These are phyloP conservation scores for Dromococcyx pavoninus DNA, from an alignment of 2,797 vertebrate species.

Conservation along the genomic window DNA sequence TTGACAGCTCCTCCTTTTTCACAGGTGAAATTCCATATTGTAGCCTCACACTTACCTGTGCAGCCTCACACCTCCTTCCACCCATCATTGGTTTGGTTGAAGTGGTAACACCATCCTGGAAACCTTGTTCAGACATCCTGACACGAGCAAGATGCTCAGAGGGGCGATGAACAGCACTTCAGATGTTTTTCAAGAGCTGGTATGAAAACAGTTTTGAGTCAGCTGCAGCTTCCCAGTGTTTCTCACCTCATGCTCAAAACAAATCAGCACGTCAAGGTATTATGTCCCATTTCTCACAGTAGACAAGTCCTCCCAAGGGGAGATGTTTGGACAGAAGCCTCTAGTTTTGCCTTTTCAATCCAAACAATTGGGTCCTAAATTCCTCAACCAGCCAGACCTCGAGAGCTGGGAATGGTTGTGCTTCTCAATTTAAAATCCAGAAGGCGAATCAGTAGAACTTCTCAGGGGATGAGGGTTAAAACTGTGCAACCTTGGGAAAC, in stretches of 20 bases:
- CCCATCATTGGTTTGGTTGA: fast-evolving
- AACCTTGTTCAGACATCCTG: fast-evolving
- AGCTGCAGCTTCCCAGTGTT: fast-evolving
- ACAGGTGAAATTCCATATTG: too few species aligned
- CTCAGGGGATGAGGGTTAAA: neutral
- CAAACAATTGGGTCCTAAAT: neutral
- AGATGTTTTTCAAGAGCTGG: neutral
- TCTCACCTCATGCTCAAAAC: neutral
- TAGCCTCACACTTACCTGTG: too few species aligned
- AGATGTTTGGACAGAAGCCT: neutral
- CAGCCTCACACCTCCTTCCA: neutral
- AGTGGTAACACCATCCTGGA: neutral
- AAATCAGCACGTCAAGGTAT: neutral
- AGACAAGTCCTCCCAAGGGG: fast-evolving
- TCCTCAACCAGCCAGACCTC: neutral
- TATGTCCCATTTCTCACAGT: fast-evolving
- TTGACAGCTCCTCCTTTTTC: neutral
- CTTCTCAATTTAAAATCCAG: neutral
- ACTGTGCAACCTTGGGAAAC: neutral
- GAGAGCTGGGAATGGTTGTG: fast-evolving
- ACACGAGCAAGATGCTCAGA: fast-evolving
- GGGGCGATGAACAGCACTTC: too few species aligned
- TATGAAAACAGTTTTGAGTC: neutral
- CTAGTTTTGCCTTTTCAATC: neutral
- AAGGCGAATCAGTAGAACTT: fast-evolving